Evolutionary conservation across 2,113 vertebrate genomes (phyloP), one percentile per base, ranked within the genome.

Genomic region (Cranoglanis bouderius): DNA sequence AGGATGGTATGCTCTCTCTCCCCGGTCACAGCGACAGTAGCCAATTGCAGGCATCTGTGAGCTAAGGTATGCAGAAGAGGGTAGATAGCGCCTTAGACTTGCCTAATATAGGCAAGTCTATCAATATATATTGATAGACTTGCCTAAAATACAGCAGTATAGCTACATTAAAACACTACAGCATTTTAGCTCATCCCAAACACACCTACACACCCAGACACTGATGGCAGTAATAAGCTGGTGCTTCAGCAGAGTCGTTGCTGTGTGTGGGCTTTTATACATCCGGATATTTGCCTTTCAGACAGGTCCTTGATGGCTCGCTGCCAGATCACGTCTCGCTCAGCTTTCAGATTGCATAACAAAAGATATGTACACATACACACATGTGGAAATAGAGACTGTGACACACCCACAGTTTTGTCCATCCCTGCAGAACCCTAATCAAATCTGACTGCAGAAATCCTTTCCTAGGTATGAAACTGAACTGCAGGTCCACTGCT

Each of bases 241-340:
- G 35, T 35, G 49, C 83, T 85, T 70, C 26, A 85, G 55, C 13
- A 74, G 75, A 77, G 43, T 21, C 61, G 49, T 19, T 57, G 7
- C 43, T 26, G 51, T 59, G n/a, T 70, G 81, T 72, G 57, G 59
- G 63, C 35, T 67, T 61, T 82, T 72, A 75, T 49, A 49, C 59
- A 90, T 72, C 90, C 65, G 91, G 89, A 92, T 92, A 81, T 91
- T 84, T 91, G 89, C 49, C 85, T 88, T 89, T 90, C 59, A 87
- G 53, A 12, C 67, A 89, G 38, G 63, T 91, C 91, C 90, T 84
- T 87, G 61, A 75, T 90, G 87, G 90, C 87, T 63, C 8, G 32
- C 26, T 74, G 82, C 90, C 89, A 90, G 82, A 84, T 18, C 75
- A 43, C 35, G n/a, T 21, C 81, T 80, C 38, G 53, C 29, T 61